Evolutionary conservation across 2,888 invertebrate genomes (phyloP), one percentile per base, ranked within the genome.

Genomic region (Ectropis crepuscularia): DNA sequence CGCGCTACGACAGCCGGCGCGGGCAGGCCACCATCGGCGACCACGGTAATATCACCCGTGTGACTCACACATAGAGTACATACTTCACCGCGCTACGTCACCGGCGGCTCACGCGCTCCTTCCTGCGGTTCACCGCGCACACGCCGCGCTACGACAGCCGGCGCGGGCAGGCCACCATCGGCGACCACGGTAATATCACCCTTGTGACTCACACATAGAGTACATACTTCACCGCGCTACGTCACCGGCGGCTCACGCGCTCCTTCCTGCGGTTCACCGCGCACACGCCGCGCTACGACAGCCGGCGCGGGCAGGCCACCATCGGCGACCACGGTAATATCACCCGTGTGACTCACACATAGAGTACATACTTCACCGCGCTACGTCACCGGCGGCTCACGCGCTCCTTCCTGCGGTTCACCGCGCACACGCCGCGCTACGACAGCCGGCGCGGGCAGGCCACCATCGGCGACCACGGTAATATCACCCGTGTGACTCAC

Each of bases 381-480:
- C 80, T 96, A 53, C 93, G 96, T 38, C 96, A 97, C 84, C 93
- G 96, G 50, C 94, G 96, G 51, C 92, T 97, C 43, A 95, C 96
- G 79, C 94, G 95, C 71, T 96, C 96, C 76, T 97, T 97, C 89
- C 94, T 96, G 58, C 94, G 96, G 57, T 97, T 97, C 87, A 81
- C 83, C 0, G 80, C 85, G 74, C 85, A 83, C 79, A 88, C 89
- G 75, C 88, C 89, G 79, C 81, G 90, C 2, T 98, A 98, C 86
- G 97, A 97, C 90, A 96, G 96, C 57, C 94, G 97, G 71, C 95
- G 97, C 54, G 98, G 97, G 53, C 96, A 97, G 74, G 97, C 98
- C 47, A 97, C 97, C 57, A 96, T 98, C 72, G 95, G 95, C 73
- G 95, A 95, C 67, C 93, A 96, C 68, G 96, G 96, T 94, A 87